Base-by-base conservation (phyloP, 2,797 vertebrate species). In the Tokudaia tokunoshimensis region DNA sequence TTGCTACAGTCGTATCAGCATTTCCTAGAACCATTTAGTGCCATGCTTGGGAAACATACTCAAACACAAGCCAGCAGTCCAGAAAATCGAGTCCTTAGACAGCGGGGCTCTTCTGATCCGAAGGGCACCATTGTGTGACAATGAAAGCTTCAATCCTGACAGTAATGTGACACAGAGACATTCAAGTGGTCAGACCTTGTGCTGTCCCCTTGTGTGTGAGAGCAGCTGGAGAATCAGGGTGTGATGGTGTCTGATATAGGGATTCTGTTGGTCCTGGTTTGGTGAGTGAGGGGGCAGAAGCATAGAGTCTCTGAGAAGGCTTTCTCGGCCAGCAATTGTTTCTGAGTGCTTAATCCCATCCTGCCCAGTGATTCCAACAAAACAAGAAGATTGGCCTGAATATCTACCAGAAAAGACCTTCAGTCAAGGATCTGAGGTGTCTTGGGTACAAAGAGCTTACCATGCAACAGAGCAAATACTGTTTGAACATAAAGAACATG, bases 1-100 rank as follows among this genome's bases (percentile, higher is more conserved):
- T 99, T 99, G 97, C 98, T 98, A 98, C 98, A 98, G 97, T 98
- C 97, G 97, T 98, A 98, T 98, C 97, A 98, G 97, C 95, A 3
- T 97, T 98, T 98, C 98, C 98, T 98, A 92, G 98, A 98, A 98
- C 92, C 96, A 97, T 82, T 96, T 63, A 94, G 96, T 82, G 96
- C 91, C 96, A 93, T 96, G 95, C 97, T 97, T 95, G 82, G 94
- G 97, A 98, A 98, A 97, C 92, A 26, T 92, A 87, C 74, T 8
- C 93, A 78, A 97, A 96, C 80, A 94, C 17, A 85, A 98, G 91
- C 97, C 96, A 97, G 94, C 78, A 92, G 97, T 96, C 97, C 92
- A 96, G 96, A 97, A 98, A 98, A 98, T 88, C 78, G 96, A 97
- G 95, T 93, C 87, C 91, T 97, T 93, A 96, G 70, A 94, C 37